A percentile compares a stretch with the other conserved stretches of the same genome.
Evolutionary conservation across 2,797 vertebrate species (phyloP).

Genomic region (Anabacerthia variegaticeps): DNA sequence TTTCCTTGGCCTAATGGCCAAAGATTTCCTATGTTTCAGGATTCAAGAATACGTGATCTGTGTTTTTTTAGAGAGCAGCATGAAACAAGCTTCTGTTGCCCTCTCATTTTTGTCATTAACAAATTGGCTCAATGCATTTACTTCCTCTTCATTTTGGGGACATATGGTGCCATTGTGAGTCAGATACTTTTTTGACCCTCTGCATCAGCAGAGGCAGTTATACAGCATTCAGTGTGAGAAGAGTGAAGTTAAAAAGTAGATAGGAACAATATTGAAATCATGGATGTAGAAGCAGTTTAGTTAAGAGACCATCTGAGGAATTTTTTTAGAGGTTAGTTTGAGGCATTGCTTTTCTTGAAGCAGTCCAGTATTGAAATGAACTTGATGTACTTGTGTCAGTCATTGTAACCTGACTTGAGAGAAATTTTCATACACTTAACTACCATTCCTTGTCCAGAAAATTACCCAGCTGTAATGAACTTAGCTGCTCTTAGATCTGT

Average conservation of each 20-base stretch:
- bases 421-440: not conserved
- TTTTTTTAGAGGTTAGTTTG: not conserved
- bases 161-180: fast-evolving
- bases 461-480: slow-evolving; percentile 44
- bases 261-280: not conserved
- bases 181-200: not conserved
- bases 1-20: not conserved
- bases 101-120: not conserved
- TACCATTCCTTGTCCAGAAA: slow-evolving; percentile 11
- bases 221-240: not conserved
- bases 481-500: slow-evolving; percentile 34
- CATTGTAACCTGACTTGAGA: not conserved
- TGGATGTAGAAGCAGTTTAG: not conserved
- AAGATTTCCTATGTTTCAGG: not conserved
- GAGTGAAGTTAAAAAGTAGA: not conserved
- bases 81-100: not conserved
- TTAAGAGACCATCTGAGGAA: not conserved
- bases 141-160: not conserved
- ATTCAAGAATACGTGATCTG: not conserved
- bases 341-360: not conserved
- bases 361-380: not conserved
- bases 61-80: not conserved
- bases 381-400: not conserved
- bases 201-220: not conserved
- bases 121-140: not conserved